Percentiles rank a stretch among this genome's conserved stretches.
Conservation (phyloP, 2,888 invertebrate genomes). For the Eudasyphora cyanicolor region DNA sequence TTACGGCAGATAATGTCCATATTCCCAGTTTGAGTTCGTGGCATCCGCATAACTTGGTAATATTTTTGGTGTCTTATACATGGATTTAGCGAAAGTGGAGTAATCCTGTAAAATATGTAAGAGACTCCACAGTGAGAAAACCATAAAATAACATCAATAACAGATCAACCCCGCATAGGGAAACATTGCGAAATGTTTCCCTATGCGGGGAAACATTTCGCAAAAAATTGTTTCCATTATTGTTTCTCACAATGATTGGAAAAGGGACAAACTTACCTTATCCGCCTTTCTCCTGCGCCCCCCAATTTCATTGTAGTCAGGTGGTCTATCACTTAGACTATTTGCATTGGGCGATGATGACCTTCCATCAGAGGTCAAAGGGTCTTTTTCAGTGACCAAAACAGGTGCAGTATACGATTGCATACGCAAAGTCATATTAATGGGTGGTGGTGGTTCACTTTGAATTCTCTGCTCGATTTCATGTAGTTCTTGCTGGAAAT, state of each 20-base stretch:
- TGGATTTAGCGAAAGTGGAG: conserved; percentile 69
- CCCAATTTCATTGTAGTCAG: conserved; percentile 46
- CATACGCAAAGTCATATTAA: conserved; percentile 73
- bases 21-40: conserved; percentile 67
- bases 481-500: conserved; percentile 74
- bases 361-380: background rate
- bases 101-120: conserved; percentile 71
- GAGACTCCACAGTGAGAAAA: no score
- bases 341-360: background rate
- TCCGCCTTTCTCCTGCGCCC: conserved; percentile 55
- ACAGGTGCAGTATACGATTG: conserved; percentile 63
- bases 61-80: conserved; percentile 71
- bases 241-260: no score
- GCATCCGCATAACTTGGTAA: conserved; percentile 67
- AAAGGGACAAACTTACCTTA: conserved; percentile 64
- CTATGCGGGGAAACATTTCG: background rate
- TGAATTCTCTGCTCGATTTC: conserved; percentile 77
- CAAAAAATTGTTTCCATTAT: background rate
- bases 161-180: no score
- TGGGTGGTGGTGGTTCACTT: conserved; percentile 74
- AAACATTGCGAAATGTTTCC: background rate
- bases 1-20: conserved; percentile 74
- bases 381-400: background rate
- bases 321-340: conserved; percentile 45
- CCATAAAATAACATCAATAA: no score